A percentile compares a stretch with the other conserved stretches of the same genome.
Conservation (phyloP, 2,888 invertebrate genomes). For the Notodonta dromedarius region DNA sequence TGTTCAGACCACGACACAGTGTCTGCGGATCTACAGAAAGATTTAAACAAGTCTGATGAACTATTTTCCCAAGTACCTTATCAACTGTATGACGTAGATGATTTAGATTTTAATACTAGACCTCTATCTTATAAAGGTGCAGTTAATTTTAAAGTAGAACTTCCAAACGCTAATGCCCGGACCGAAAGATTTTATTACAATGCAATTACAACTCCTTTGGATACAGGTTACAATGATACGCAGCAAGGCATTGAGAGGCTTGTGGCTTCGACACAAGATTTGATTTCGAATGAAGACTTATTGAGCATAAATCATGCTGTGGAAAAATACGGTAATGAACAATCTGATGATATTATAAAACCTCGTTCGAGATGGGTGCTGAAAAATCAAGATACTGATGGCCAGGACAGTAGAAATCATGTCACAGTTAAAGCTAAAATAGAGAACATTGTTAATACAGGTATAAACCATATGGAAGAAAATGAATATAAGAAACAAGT, state of each 20-base stretch:
- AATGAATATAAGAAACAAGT: conserved; percentile 44
- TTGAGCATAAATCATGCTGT: conserved; percentile 84
- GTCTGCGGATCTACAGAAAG: conserved; percentile 43
- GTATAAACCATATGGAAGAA: conserved; percentile 49
- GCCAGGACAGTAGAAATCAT: conserved; percentile 47
- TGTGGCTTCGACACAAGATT: conserved; percentile 84
- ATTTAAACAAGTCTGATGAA: conserved; percentile 49
- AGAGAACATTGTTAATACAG: conserved; percentile 59
- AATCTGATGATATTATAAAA: conserved; percentile 67
- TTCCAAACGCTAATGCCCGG: conserved; percentile 55
- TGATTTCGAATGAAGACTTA: conserved; percentile 86
- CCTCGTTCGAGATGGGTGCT: conserved; percentile 51
- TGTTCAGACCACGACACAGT: conserved; percentile 55
- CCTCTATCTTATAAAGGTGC: conserved; percentile 56
- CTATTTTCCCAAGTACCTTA: conserved; percentile 52
- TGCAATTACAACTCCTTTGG: conserved; percentile 45
- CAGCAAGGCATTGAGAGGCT: conserved; percentile 74
- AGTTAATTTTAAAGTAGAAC: conserved; percentile 61
- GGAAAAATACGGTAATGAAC: conserved; percentile 58
- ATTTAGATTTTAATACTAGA: conserved; percentile 62
- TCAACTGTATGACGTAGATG: conserved; percentile 53
- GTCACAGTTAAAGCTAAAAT: conserved; percentile 69
- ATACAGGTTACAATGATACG: conserved; percentile 41
- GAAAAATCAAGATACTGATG: conserved; percentile 41
- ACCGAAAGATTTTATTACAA: conserved; percentile 66